Conservation (phyloP, 2,113 vertebrate genomes). For the Alosa alosa region DNA sequence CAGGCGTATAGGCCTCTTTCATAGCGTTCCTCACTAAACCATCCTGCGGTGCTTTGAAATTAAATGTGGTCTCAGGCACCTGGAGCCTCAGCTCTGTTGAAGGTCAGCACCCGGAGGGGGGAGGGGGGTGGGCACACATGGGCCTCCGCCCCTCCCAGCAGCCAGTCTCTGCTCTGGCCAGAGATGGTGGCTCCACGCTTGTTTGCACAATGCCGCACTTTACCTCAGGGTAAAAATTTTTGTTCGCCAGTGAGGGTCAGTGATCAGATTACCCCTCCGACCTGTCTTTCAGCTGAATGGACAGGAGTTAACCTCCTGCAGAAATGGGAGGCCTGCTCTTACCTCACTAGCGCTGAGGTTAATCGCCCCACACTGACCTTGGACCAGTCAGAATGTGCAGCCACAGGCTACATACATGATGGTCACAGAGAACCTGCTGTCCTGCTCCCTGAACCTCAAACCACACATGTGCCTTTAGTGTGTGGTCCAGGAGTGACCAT, state of each 20-base stretch:
- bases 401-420: too few species aligned
- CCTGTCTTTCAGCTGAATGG: not conserved
- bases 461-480: too few species aligned
- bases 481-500: too few species aligned
- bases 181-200: not conserved
- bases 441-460: too few species aligned
- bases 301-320: not conserved
- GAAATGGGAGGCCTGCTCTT: not conserved
- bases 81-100: not conserved
- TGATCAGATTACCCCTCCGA: not conserved
- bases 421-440: too few species aligned
- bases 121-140: not conserved
- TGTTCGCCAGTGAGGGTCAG: not conserved
- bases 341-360: not conserved
- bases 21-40: conserved; percentile 10
- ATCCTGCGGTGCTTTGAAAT: conserved; percentile 32
- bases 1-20: not conserved
- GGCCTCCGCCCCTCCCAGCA: not conserved
- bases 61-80: conserved; percentile 18
- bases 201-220: not conserved
- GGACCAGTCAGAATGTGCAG: not conserved
- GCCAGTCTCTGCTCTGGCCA: not conserved
- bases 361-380: not conserved
- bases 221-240: not conserved
- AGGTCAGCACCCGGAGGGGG: not conserved